Base-by-base conservation (phyloP, 2,797 vertebrate species). In the Cephalopachus bancanus region DNA sequence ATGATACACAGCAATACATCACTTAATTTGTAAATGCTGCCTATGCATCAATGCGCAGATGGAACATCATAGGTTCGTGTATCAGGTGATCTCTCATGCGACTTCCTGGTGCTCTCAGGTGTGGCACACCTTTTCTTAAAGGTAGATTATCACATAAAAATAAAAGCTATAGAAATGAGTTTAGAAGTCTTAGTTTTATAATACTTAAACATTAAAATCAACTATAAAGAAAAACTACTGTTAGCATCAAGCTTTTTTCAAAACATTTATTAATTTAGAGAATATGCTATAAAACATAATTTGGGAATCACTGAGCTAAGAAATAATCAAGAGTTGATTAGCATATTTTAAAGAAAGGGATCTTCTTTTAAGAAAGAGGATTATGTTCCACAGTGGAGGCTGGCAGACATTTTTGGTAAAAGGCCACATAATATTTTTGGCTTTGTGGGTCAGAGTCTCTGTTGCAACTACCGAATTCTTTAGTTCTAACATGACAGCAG, bases 91-190 rank as follows among this genome's bases (percentile, higher is more conserved):
- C 93, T 95, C 91, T 96, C 95, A 96, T 85, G 78, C 57, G 89
- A 96, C 95, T 97, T 97, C 95, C 91, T 97, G 95, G 93, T 94
- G 94, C 86, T 97, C 89, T 97, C 96, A 88, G 96, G 91, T 44
- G 78, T 90, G 96, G 95, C 89, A 96, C 89, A 97, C 93, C 93
- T 97, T 97, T 85, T 96, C 89, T 97, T 97, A 97, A 98, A 96
- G 95, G 91, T 83, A 97, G 97, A 97, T 97, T 93, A 97, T 96
- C 97, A 96, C 96, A 98, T 96, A 97, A 96, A 97, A 96, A 97
- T 96, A 95, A 97, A 95, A 97, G 89, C 96, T 97, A 98, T 93
- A 97, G 89, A 97, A 96, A 97, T 93, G 71, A 96, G 79, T 96
- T 95, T 95, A 96, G 87, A 51, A 97, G 59, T 95, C 69, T 95